Base-by-base conservation (phyloP, 2,797 vertebrate species). In the Lepus townsendii region DNA sequence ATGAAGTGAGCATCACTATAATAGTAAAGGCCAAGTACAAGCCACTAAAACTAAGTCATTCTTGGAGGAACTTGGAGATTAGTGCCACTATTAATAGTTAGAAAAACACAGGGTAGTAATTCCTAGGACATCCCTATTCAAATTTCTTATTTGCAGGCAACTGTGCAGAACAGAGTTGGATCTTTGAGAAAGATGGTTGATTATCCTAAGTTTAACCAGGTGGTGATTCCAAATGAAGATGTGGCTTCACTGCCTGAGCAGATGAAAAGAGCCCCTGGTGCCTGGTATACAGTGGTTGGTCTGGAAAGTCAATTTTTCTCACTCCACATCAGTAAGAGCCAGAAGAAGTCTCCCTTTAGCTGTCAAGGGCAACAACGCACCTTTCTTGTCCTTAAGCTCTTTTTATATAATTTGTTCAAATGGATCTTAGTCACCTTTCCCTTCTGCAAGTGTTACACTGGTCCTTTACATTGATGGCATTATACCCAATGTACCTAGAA, bases 211-310 rank as follows among this genome's bases (percentile, higher is more conserved):
- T 65, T n/a, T 65, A 75, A 47, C 47, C 68, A 82, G 60, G 60
- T 66, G 20, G 68, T 57, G n/a, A 66, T 52, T 54, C n/a, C 10
- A 54, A 83, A n/a, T 83, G 62, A 91, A 91, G 47, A 80, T 93
- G 60, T 42, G 57, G 47, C 65, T 68, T 83, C 50, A 83, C 6
- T 83, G 50, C 47, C 60, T 88, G 35, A 88, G n/a, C 16, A 72
- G 88, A 68, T 60, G 47, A 75, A 82, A 68, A 68, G 6, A n/a
- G 5, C 2, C 32, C 30, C 60, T 82, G 68, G 20, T 47, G 80
- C 13, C 27, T 57, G 57, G 19, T 7, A 54, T 11, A 50, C 2
- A 38, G 13, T 13, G 63, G 71, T 50, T 72, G 6, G 72, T 75
- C 47, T 57, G 6, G 16, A 32, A 57, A 32, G 38, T 65, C 19